These are phyloP conservation scores for Periophthalmus magnuspinnatus DNA, from an alignment of 2,797 vertebrate genomes.

Conservation along the genomic window DNA sequence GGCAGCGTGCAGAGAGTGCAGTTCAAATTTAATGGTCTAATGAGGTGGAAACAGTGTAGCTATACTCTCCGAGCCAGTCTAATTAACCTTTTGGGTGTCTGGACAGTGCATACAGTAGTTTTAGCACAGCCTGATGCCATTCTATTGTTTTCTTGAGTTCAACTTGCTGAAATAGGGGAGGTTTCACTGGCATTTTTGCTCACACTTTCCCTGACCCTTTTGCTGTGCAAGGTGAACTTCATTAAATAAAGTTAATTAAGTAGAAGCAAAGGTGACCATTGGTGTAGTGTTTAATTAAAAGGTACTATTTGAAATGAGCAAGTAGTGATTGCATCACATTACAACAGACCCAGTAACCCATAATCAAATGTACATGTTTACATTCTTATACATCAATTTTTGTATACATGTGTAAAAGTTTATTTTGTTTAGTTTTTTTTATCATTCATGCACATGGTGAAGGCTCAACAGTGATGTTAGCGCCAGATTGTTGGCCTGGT, in stretches of 20 bases:
- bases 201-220: background rate
- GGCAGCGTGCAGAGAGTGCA: constrained; percentile 12
- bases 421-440: background rate
- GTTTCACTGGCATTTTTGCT: background rate
- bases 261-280: background rate
- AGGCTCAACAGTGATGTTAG: no score
- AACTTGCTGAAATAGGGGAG: background rate
- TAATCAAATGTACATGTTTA: background rate
- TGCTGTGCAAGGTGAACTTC: background rate
- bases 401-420: background rate
- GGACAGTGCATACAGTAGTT: constrained; percentile 3
- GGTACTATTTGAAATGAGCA: background rate
- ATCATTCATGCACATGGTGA: background rate
- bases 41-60: constrained; percentile 24
- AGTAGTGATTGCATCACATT: background rate
- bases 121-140: background rate
- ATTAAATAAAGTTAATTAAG: constrained; percentile 15
- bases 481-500: no score
- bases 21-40: constrained; percentile 21
- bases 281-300: background rate
- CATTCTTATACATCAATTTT: background rate
- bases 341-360: background rate
- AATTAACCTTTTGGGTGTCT: constrained; percentile 16
- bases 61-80: constrained; percentile 5
- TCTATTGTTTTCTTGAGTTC: constrained; percentile 4